Percentiles rank a stretch among this genome's conserved stretches.
phyloP scores from a whole-genome alignment of 2,113 vertebrate species.

The Aspiorhynchus laticeps region DNA sequence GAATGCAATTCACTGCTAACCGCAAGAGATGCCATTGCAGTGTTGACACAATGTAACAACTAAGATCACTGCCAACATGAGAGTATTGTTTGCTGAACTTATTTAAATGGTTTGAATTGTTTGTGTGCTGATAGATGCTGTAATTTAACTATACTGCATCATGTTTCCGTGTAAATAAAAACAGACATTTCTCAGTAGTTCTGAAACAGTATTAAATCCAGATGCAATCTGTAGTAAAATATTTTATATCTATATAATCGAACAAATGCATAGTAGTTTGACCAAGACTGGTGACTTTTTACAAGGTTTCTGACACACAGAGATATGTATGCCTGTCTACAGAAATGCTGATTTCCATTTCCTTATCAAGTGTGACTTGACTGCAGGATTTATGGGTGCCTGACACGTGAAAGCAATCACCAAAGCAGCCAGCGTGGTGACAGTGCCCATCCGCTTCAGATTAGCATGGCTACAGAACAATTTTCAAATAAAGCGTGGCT shows the following conservation, averaged over 20 bases:
- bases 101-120: neutral
- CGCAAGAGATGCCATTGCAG: constrained; percentile 31
- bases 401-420: constrained; percentile 45
- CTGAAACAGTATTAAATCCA: constrained; percentile 10
- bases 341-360: constrained; percentile 27
- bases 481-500: constrained; percentile 30
- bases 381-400: constrained; percentile 38
- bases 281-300: neutral
- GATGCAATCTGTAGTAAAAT: constrained; percentile 11
- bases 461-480: constrained; percentile 37
- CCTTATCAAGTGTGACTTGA: constrained; percentile 9
- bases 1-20: constrained; percentile 33
- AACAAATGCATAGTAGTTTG: neutral
- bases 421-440: constrained; percentile 47
- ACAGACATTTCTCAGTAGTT: neutral
- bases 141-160: neutral
- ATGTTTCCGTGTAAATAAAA: neutral
- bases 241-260: neutral
- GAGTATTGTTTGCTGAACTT: neutral
- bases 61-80: neutral
- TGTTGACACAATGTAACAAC: constrained; percentile 31
- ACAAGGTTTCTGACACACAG: neutral
- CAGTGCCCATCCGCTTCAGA: constrained; percentile 47
- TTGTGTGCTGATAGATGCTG: neutral
- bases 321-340: neutral